These are phyloP conservation scores for Toxotes chatareus DNA, from an alignment of 2,113 vertebrate species.

Conservation along the genomic window DNA sequence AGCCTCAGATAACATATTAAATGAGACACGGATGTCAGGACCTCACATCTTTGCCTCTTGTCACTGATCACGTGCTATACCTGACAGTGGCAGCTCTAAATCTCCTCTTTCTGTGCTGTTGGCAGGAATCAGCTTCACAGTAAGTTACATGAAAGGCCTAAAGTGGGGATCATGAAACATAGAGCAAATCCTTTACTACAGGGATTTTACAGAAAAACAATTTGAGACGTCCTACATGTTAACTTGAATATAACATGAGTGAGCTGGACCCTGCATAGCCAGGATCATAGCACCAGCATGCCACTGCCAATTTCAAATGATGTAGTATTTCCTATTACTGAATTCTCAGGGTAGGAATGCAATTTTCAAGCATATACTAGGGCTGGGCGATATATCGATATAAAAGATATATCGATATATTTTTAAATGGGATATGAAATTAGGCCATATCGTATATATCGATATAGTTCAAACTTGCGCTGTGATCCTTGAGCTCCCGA, in stretches of 20 bases:
- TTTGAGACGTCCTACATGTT: conserved; percentile 31
- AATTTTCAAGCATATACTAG: neutral
- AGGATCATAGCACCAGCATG: neutral
- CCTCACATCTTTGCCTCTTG: conserved; percentile 71
- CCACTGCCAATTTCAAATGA: neutral
- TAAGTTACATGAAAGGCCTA: conserved; percentile 55
- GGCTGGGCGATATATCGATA: too few relatives aligned
- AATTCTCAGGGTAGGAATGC: neutral
- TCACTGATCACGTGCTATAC: conserved; percentile 63
- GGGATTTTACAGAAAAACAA: conserved; percentile 50
- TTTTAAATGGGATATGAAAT: too few relatives aligned
- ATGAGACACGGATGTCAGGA: conserved; percentile 72
- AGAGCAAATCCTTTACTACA: conserved; percentile 28
- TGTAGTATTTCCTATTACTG: neutral
- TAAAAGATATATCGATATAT: too few relatives aligned
- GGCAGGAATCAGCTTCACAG: conserved; percentile 47
- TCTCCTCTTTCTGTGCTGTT: conserved; percentile 48
- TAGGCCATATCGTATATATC: too few relatives aligned
- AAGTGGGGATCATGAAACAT: conserved; percentile 51
- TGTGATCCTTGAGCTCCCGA: too few relatives aligned
- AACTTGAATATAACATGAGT: conserved; percentile 31
- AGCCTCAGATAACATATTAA: conserved; percentile 71
- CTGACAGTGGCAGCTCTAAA: conserved; percentile 55
- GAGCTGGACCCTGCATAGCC: neutral
- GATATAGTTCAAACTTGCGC: too few relatives aligned